Percentiles rank a stretch among this genome's conserved stretches.
phyloP scores from a whole-genome alignment of 2,113 vertebrate species.

The Nanorana parkeri region DNA sequence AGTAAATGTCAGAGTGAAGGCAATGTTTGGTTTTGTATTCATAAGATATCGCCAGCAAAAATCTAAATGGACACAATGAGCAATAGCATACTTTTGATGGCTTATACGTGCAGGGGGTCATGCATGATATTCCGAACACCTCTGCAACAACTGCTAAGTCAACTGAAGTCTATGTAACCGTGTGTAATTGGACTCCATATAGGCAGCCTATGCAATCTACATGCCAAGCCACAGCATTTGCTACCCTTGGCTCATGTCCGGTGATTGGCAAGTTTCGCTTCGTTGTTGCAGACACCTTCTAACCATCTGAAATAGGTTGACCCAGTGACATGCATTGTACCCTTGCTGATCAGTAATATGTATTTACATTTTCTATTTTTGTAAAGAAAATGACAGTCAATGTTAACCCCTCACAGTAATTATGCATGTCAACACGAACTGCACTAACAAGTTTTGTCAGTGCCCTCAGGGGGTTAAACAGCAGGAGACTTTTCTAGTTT shows the following conservation, averaged over 20 bases:
- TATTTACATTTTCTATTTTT: conserved; percentile 39
- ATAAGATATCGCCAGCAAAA: not conserved
- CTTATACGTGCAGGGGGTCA: not conserved
- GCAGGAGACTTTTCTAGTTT: conserved; percentile 50
- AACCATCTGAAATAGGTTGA: not conserved
- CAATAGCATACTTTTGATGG: not conserved
- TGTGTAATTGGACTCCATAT: not conserved
- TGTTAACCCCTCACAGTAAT: conserved; percentile 50
- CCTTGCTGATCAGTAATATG: not conserved
- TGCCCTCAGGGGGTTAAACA: conserved; percentile 54
- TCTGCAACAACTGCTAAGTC: conserved; percentile 3
- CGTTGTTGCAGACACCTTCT: not conserved
- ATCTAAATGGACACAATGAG: not conserved
- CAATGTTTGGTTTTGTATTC: not conserved
- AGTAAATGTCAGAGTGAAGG: not conserved
- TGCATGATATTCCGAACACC: not conserved
- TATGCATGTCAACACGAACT: conserved; percentile 48
- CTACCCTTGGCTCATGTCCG: not conserved
- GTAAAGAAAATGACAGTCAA: conserved; percentile 11
- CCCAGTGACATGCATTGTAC: not conserved
- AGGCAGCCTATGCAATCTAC: not conserved
- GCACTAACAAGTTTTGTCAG: conserved; percentile 28
- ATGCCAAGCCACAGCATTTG: not conserved
- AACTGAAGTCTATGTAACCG: not conserved
- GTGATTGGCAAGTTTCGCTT: not conserved